Conservation (phyloP, 2,797 vertebrate species). For the Pangasius mekongensis region DNA sequence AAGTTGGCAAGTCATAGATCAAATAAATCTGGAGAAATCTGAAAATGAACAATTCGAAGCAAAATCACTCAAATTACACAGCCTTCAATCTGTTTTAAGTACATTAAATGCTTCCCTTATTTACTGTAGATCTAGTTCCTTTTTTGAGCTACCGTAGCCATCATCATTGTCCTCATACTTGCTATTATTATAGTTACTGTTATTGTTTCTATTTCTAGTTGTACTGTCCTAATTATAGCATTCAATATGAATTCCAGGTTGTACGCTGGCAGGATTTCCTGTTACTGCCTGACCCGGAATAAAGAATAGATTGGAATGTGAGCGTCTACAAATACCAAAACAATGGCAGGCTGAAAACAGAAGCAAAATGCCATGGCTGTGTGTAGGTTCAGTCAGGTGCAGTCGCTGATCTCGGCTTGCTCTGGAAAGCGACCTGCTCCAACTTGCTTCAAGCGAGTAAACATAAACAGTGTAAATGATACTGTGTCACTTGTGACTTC, state of each 20-base stretch:
- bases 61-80: not conserved
- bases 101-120: not conserved
- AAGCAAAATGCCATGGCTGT: not conserved
- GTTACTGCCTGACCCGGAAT: conserved; percentile 18
- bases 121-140: not conserved
- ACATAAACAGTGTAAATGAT: conserved; percentile 33
- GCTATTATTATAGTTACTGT: conserved; percentile 10
- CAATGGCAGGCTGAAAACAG: conserved; percentile 16
- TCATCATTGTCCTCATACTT: not conserved
- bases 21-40: not conserved
- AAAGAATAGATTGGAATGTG: conserved; percentile 27
- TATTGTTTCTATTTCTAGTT: conserved; percentile 33
- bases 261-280: conserved; percentile 30
- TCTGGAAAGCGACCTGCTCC: conserved; percentile 24
- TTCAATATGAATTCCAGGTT: conserved; percentile 28
- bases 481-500: not conserved
- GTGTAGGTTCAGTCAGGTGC: not conserved
- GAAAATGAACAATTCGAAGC: not conserved
- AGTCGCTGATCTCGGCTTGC: not conserved
- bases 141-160: not conserved
- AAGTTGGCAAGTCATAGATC: too few relatives aligned
- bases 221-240: conserved; percentile 14
- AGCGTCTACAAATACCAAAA: conserved; percentile 26
- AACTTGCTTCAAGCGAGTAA: not conserved
- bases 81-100: not conserved